These are phyloP conservation scores for Acanthosoma haemorrhoidale DNA, from an alignment of 2,888 invertebrate genomes.

Conservation along the genomic window DNA sequence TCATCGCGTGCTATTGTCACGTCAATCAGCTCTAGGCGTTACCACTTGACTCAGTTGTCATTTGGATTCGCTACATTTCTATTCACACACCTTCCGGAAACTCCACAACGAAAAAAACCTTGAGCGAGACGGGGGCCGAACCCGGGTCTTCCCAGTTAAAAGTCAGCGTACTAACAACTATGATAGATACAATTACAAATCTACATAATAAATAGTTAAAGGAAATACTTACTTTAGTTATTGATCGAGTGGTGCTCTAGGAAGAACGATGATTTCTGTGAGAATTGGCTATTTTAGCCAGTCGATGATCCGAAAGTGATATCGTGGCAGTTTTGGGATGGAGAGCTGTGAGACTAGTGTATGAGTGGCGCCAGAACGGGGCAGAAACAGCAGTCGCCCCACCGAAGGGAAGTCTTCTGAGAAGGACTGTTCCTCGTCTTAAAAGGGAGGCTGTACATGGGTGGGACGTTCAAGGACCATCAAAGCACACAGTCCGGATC, in stretches of 20 bases:
- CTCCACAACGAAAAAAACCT: no score
- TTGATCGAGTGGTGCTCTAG: background rate
- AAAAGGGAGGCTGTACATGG: slow-evolving; percentile 92
- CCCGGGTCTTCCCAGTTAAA: no score
- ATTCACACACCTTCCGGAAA: no score
- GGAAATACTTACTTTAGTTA: background rate
- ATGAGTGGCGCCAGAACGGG: slow-evolving; percentile 31
- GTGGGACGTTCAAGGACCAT: slow-evolving; percentile 33
- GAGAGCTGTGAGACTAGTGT: slow-evolving; percentile 26
- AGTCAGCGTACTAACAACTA: no score
- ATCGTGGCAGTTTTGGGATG: background rate
- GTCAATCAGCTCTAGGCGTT: no score
- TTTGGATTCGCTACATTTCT: no score
- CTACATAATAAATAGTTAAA: no score
- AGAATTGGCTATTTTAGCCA: background rate
- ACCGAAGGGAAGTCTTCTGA: slow-evolving; percentile 92
- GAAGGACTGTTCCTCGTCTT: slow-evolving; percentile 94
- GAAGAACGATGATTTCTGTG: background rate
- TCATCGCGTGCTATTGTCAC: no score
- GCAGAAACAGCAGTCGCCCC: slow-evolving; percentile 83
- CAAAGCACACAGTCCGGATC: slow-evolving; percentile 22
- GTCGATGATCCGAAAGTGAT: background rate
- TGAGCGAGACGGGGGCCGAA: no score
- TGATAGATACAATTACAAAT: no score
- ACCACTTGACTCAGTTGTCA: no score